Base-by-base conservation (phyloP, 1,140 invertebrate species). In the Bilobella aurantiaca region DNA sequence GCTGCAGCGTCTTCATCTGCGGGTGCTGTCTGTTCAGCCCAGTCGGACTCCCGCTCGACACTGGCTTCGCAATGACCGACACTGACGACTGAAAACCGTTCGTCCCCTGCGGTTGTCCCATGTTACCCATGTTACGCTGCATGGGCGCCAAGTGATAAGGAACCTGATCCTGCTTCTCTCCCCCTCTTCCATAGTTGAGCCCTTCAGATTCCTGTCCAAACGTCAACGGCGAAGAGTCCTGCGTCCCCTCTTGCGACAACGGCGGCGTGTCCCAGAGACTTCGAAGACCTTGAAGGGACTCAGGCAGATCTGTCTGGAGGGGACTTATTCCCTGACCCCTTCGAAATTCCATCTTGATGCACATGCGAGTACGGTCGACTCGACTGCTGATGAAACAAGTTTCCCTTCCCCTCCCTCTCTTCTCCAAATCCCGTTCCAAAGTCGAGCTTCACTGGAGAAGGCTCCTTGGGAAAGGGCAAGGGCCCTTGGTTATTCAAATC, bases 21-120 rank as follows among this genome's bases (percentile, higher is more conserved):
- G 25, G 58, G 5, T 27, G 59, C 12, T n/a, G 29, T 25, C n/a
- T 27, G n/a, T 65, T 58, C 5, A 53, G 25, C 14, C 63, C 21
- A 37, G 58, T 71, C 1, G 70, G 67, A 63, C 67, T 72, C 29
- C 65, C 64, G 29, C 67, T 67, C 8, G 67, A 65, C 16, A 67
- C 66, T 23, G 70, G 70, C 60, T 72, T 72, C 1, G 70, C 53
- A 58, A 72, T 72, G 0, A 67, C 67, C 8, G 67, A 62, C 25
- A 69, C 18, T n/a, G 65, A 58, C 23, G 21, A 30, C 60, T 71
- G 68, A 31, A 64, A 71, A 14, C 63, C 28, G 27, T 71, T 66
- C 1, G 31, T 29, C 12, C 62, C 65, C 21, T 67, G 67, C 12
- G 42, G 49, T n/a, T n/a, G n/a, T n/a, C n/a, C n/a, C n/a, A n/a